Conservation (phyloP, 2,888 invertebrate genomes). For the Sylvicola fuscatus region DNA sequence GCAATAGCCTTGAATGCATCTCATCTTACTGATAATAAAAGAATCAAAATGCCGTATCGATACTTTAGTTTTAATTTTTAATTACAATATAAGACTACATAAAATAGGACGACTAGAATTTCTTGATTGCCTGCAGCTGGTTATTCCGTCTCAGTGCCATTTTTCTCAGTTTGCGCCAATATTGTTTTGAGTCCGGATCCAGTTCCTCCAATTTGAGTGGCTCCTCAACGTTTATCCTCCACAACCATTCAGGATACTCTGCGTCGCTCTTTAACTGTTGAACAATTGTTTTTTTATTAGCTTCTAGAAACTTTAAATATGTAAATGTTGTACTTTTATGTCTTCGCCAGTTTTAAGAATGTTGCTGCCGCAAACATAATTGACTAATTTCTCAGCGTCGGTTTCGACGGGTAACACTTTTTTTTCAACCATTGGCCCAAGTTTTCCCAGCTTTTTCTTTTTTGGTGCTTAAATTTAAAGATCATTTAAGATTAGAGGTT, state of each 20-base stretch:
- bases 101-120: conserved; percentile 26
- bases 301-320: not conserved
- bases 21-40: no score
- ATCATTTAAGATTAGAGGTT: not conserved
- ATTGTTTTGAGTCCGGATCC: conserved; percentile 56
- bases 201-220: conserved; percentile 47
- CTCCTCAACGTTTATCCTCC: conserved; percentile 46
- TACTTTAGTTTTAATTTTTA: no score
- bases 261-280: conserved; percentile 41
- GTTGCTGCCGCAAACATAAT: conserved; percentile 70
- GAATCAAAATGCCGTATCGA: no score
- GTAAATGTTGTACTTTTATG: conserved; percentile 31
- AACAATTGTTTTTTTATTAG: conserved; percentile 1
- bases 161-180: conserved; percentile 58
- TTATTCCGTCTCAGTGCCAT: conserved; percentile 42
- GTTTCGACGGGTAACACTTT: conserved; percentile 63
- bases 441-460: conserved; percentile 38
- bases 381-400: conserved; percentile 54
- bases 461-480: conserved; percentile 17
- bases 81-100: no score
- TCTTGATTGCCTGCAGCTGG: conserved; percentile 34
- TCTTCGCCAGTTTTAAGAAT: conserved; percentile 62
- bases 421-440: conserved; percentile 43
- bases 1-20: no score
- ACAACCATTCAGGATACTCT: conserved; percentile 88